Evolutionary conservation across 2,113 vertebrate species (phyloP).

Genomic region (Sinosuthora webbiana): DNA sequence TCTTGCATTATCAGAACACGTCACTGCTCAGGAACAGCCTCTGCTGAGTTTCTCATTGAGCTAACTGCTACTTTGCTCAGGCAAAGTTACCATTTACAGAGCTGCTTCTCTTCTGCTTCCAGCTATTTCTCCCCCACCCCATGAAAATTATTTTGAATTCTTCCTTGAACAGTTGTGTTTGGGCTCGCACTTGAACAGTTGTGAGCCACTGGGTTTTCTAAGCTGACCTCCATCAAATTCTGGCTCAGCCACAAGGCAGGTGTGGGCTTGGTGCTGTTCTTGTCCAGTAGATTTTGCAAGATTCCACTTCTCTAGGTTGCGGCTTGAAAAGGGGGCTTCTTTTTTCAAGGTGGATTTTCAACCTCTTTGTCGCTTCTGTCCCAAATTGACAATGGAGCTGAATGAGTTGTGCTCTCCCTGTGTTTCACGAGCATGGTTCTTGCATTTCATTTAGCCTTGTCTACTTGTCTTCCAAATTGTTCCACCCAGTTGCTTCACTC

Average conservation of each 20-base stretch:
- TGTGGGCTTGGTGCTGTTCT: background rate
- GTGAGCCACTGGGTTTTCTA: background rate
- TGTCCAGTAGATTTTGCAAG: background rate
- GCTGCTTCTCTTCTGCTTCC: background rate
- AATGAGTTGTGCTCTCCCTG: background rate
- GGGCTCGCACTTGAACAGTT: background rate
- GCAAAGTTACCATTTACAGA: background rate
- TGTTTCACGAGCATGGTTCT: background rate
- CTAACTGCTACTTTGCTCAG: background rate
- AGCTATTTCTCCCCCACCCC: background rate
- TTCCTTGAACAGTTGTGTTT: background rate
- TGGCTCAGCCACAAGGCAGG: background rate
- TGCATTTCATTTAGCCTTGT: background rate
- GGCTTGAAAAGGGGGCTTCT: background rate
- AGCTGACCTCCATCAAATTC: fast-evolving
- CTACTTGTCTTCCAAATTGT: background rate
- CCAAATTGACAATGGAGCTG: background rate
- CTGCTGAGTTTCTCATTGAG: background rate
- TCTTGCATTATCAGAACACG: fast-evolving
- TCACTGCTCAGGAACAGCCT: background rate
- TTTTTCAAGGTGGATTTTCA: background rate
- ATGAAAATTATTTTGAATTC: background rate
- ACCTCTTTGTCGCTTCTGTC: background rate
- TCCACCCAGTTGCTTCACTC: background rate
- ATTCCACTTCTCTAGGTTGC: background rate